Base-by-base conservation (phyloP, 2,797 vertebrate genomes). In the Esox lucius region DNA sequence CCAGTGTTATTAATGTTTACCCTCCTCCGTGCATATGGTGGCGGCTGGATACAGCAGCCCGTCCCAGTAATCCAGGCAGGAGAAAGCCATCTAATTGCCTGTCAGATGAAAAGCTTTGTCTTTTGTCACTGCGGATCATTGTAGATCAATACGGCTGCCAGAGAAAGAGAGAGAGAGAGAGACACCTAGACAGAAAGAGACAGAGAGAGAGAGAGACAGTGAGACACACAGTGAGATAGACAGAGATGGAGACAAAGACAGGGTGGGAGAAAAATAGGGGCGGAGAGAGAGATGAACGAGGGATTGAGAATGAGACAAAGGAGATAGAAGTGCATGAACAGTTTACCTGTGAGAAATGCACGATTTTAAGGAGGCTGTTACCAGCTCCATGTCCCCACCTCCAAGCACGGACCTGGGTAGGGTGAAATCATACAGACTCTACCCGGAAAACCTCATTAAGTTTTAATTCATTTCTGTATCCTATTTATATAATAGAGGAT, bases 391-490 rank as follows among this genome's bases (percentile, higher is more conserved):
- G 19, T 35, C 9, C 48, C 28, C 73, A 72, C 26, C 77, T 76
- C 19, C 17, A 51, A 74, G 70, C 46, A 1, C 78, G 81, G 77
- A 77, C 80, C 73, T 79, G 64, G 71, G 72, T 72, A 78, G 81
- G 80, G 79, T 86, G 79, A 88, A 83, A 83, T 83, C 86, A 86
- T 86, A 87, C 80, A 85, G 83, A 89, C 87, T 82, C 80, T 87
- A 80, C 87, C 91, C 83, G 89, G 88, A 94, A 93, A 91, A 89
- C 82, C 88, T 93, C 91, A 93, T 93, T 93, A 94, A 91, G 87
- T 92, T 94, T 94, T 92, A 93, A 93, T 92, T 93, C 87, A 88
- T 91, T 87, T 92, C 87, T 87, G 85, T 91, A 92, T 93, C 91
- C 91, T 91, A 91, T 93, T 92, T 93, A 91, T 91, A 90, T 91